Evolutionary conservation across 1,140 invertebrate genomes (phyloP).

Genomic region (Meteorus sp.): DNA sequence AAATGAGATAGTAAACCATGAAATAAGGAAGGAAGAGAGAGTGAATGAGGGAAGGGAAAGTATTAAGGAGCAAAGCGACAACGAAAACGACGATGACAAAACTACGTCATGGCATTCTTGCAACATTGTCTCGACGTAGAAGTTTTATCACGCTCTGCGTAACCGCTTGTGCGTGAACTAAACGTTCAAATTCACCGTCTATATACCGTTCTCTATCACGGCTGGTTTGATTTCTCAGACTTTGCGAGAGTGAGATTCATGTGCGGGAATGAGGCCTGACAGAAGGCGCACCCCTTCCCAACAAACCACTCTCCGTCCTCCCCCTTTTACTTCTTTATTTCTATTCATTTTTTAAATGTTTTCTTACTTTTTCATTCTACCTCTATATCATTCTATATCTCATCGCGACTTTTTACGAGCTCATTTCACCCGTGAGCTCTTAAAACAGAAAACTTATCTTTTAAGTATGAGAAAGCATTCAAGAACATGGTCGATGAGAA

Average conservation of each 20-base stretch:
- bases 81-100: slow-evolving; percentile 4
- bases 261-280: not conserved
- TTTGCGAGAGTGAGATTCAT: not conserved
- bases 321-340: no score
- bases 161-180: slow-evolving; percentile 6
- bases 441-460: slow-evolving; percentile 46
- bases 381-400: no score
- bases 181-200: slow-evolving; percentile 9
- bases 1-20: not conserved
- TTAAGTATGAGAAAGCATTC: slow-evolving; percentile 43
- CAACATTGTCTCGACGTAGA: slow-evolving; percentile 26
- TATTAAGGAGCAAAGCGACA: slow-evolving; percentile 1
- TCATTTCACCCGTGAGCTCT: slow-evolving; percentile 36
- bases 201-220: slow-evolving; percentile 20
- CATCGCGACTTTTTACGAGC: slow-evolving; percentile 42
- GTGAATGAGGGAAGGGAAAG: no score
- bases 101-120: slow-evolving; percentile 13
- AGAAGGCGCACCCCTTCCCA: no score
- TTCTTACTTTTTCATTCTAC: no score
- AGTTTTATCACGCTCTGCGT: slow-evolving; percentile 26
- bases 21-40: no score
- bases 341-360: no score
- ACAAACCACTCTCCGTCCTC: not conserved
- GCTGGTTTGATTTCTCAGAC: slow-evolving; percentile 25
- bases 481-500: no score